phyloP scores from a whole-genome alignment of 2,797 vertebrate species.

The Chelon auratus region DNA sequence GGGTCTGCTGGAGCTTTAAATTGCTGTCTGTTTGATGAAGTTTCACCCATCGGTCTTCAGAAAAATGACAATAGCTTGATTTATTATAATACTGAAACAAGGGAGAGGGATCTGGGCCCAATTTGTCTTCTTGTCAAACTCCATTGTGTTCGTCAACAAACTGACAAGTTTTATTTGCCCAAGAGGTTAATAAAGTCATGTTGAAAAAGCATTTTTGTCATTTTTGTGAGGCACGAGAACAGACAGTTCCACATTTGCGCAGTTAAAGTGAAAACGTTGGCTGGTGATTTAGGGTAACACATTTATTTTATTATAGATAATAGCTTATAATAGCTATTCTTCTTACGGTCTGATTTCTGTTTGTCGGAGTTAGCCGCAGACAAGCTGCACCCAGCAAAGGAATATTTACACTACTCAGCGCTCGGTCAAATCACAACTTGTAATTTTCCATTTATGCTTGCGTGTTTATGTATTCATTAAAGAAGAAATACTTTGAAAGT shows the following conservation, averaged over 20 bases:
- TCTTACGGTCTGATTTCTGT: too few species aligned
- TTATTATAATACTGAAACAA: constrained; percentile 7
- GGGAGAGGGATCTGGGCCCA: neutral
- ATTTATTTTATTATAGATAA: too few species aligned
- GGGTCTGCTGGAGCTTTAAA: constrained; percentile 54
- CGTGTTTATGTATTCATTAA: too few species aligned
- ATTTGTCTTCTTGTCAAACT: constrained; percentile 11
- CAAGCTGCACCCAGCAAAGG: neutral
- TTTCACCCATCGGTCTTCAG: constrained; percentile 21
- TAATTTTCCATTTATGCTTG: too few species aligned
- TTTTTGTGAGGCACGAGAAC: neutral
- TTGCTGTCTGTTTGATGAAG: constrained; percentile 47
- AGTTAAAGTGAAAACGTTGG: too few species aligned
- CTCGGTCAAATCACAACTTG: neutral
- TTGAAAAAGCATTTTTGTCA: neutral
- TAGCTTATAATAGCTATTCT: too few species aligned
- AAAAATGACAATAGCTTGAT: constrained; percentile 23
- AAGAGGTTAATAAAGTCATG: constrained; percentile 2
- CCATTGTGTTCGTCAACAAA: constrained; percentile 1
- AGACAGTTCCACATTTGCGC: too few species aligned
- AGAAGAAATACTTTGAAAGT: too few species aligned
- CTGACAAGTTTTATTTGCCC: neutral
- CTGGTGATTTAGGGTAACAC: too few species aligned
- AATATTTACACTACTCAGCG: neutral
- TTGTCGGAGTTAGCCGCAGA: too few species aligned